Base-by-base conservation (phyloP, 1,140 invertebrate species). In the Thaumatotibia leucotreta region DNA sequence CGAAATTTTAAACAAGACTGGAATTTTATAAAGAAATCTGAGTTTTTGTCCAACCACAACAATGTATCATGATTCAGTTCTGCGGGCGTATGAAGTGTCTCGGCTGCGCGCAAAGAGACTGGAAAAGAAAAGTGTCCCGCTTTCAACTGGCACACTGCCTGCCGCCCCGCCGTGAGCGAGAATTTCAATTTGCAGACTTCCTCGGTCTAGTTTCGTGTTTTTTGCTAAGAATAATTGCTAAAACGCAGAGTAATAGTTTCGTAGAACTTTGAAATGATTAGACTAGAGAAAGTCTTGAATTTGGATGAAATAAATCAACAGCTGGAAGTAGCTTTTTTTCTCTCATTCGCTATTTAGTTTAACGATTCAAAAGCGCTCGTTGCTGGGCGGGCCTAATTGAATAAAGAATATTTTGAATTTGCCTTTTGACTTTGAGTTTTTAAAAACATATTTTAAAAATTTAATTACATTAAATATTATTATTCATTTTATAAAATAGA, bases 21-120 rank as follows among this genome's bases (percentile, higher is more conserved):
- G 11, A n/a, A 27, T 58, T 58, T 29, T 58, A 64, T 27, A 69
- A 74, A 68, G 66, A 70, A 45, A 72, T 69, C 64, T 67, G 63
- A 35, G 68, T 45, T 58, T 61, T 33, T 45, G 65, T 76, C 66
- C 50, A 64, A 73, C 61, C 71, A 67, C 65, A 74, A 72, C 61
- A 76, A 76, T 67, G 68, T 69, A 65, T 72, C 69, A 65, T 69
- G 67, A 71, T 72, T 73, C 72, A 73, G 67, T 69, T 67, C 67
- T n/a, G 52, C 23, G 52, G 50, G 11, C n/a, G 52, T 2, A 14
- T 14, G 52, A 29, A 29, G n/a, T 58, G 71, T 62, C 66, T 45
- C 58, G 27, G 49, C 66, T 67, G 63, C 35, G 67, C 67, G 66
- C 45, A 61, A 64, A 61, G 54, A 65, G 64, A 70, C 66, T 64